Percentiles rank a stretch among this genome's conserved stretches.
These are phyloP conservation scores for Criorhina ranunculi DNA, from an alignment of 2,888 invertebrate genomes.

Conservation along the genomic window DNA sequence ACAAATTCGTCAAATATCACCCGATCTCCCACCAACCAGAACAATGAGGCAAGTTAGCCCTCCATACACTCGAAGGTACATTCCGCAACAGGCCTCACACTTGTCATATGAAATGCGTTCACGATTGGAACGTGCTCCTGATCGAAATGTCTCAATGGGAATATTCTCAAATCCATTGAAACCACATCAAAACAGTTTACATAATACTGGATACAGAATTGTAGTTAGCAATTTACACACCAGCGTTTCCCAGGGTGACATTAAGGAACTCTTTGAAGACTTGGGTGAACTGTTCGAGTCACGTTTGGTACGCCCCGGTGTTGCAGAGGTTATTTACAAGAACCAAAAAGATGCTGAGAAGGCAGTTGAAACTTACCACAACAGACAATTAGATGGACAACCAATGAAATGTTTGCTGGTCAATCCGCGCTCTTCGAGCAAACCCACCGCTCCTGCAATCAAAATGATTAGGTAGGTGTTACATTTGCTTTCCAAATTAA, in stretches of 20 bases:
- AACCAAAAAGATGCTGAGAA: constrained; percentile 93
- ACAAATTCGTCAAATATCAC: constrained; percentile 81
- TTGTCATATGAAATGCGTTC: constrained; percentile 83
- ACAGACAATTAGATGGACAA: constrained; percentile 95
- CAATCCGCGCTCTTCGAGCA: constrained; percentile 89
- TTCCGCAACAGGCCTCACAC: constrained; percentile 81
- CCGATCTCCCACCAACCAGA: constrained; percentile 78
- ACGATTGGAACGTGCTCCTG: constrained; percentile 82
- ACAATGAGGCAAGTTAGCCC: constrained; percentile 78
- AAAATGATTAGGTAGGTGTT: constrained; percentile 79
- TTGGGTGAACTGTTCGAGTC: constrained; percentile 94
- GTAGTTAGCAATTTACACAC: constrained; percentile 95
- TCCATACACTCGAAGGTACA: constrained; percentile 80
- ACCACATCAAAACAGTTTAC: constrained; percentile 50
- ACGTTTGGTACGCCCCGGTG: constrained; percentile 93
- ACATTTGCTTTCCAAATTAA: neutral
- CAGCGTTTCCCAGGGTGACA: constrained; percentile 95
- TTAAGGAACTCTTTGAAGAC: constrained; percentile 97
- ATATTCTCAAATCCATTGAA: constrained; percentile 82
- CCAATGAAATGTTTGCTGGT: constrained; percentile 96
- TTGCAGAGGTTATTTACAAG: constrained; percentile 96
- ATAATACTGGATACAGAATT: constrained; percentile 89
- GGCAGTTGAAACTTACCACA: constrained; percentile 97
- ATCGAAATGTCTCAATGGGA: constrained; percentile 83
- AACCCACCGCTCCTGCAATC: constrained; percentile 85